phyloP scores from a whole-genome alignment of 2,888 invertebrate species.

The Folsomia candida region DNA sequence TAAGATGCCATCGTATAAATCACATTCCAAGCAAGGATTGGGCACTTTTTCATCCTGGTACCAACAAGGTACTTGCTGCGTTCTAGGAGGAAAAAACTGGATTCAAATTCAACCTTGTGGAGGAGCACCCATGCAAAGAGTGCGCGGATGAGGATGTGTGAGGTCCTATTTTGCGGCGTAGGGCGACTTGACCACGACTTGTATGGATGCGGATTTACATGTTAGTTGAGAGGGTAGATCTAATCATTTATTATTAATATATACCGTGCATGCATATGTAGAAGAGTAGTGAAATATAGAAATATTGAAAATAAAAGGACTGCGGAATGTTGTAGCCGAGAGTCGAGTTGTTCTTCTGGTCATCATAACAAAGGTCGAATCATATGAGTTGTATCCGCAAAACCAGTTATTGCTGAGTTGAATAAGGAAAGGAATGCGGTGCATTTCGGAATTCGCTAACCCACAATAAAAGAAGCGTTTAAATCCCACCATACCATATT shows the following conservation, averaged over 20 bases:
- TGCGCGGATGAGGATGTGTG: too few species aligned
- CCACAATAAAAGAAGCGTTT: background rate
- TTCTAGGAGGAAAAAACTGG: background rate
- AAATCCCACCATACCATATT: background rate
- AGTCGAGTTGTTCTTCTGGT: background rate
- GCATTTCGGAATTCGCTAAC: constrained; percentile 15
- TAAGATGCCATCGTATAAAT: background rate
- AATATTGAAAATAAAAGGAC: background rate
- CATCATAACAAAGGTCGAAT: constrained; percentile 1
- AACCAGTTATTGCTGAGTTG: constrained; percentile 16
- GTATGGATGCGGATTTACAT: too few species aligned
- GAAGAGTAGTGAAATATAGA: background rate
- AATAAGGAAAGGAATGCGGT: constrained; percentile 22
- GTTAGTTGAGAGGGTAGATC: background rate
- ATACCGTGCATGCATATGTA: too few species aligned
- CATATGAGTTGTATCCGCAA: background rate
- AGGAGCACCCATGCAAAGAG: background rate
- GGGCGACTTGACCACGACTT: too few species aligned
- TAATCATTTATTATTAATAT: background rate
- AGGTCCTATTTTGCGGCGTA: too few species aligned
- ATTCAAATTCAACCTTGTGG: background rate
- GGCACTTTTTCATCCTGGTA: background rate
- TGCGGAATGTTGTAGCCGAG: background rate
- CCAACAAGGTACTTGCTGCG: background rate
- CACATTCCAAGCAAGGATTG: background rate